phyloP scores from a whole-genome alignment of 2,888 invertebrate species.

The Yponomeuta cagnagella region DNA sequence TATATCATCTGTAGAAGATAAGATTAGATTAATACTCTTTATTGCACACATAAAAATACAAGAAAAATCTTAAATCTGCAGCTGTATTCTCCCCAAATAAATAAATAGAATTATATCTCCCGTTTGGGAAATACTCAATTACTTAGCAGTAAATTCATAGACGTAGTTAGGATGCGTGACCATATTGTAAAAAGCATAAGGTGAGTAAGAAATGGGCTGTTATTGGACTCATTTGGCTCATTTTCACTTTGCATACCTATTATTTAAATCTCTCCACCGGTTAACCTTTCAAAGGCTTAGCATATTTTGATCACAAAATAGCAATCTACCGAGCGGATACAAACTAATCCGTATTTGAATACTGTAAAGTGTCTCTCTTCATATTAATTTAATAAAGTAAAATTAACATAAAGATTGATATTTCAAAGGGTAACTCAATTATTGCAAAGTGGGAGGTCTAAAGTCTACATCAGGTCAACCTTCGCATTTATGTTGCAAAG shows the following conservation, averaged over 20 bases:
- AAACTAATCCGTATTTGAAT: slow-evolving; percentile 11
- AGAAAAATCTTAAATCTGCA: too few species aligned
- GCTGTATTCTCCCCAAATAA: too few species aligned
- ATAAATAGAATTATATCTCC: too few species aligned
- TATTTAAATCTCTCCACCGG: slow-evolving; percentile 28
- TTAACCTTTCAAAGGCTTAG: slow-evolving; percentile 24
- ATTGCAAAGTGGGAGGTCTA: neutral
- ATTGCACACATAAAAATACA: too few species aligned
- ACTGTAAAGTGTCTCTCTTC: neutral
- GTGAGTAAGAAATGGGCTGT: neutral
- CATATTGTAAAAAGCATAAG: too few species aligned
- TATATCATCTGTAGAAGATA: too few species aligned
- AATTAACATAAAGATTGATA: neutral
- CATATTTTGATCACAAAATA: slow-evolving; percentile 21
- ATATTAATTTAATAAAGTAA: slow-evolving; percentile 1
- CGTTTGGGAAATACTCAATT: too few species aligned
- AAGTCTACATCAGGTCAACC: too few species aligned
- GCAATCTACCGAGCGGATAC: slow-evolving; percentile 16
- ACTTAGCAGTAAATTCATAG: too few species aligned
- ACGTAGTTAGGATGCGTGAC: too few species aligned
- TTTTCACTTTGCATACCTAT: slow-evolving; percentile 27
- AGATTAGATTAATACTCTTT: too few species aligned
- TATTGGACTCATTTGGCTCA: slow-evolving; percentile 19
- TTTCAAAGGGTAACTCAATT: neutral
- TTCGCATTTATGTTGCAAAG: too few species aligned